Evolutionary conservation across 2,888 invertebrate genomes (phyloP), one percentile per base, ranked within the genome.

Genomic region (Empis stercorea): DNA sequence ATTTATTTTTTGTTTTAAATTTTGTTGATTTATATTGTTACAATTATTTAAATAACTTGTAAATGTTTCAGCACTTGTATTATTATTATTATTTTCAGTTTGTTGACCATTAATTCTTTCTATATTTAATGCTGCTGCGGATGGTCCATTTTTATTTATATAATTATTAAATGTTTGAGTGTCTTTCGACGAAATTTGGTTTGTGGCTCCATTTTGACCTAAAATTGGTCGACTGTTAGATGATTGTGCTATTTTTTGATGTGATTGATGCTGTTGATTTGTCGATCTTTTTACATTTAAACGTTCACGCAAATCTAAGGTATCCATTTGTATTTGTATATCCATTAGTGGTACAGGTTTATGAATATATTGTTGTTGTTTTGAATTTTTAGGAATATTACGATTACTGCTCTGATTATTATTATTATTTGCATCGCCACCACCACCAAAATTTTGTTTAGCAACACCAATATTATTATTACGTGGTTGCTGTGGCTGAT

Each of bases 391-490:
- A 43, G 48, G 14, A 42, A 42, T 45, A 46, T 49, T 54, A 45
- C 50, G 44, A 48, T 55, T 55, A 40, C 46, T 51, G n/a, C 43
- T 45, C 15, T 44, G 48, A 46, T 39, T 55, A 38, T 56, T 55
- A 40, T 55, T 57, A 48, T 56, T 57, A 46, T 54, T 54, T 40
- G 51, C 23, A 27, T 7, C 23, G 7, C 23, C 23, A 9, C 9
- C 7, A 27, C 5, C 54, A 43, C 48, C 54, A 44, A 47, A 34
- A 11, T 13, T 38, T 38, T 38, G 38, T 13, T 17, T 38, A 17
- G 17, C 17, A 3, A 11, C 7, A 4, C 23, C 23, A 27, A 4
- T 7, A 27, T 27, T 7, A 27, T 27, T 27, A 27, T 27, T 27
- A 7, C 23, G 23, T 9, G 23, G 2, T 27, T 27, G 23, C 7